phyloP scores from a whole-genome alignment of 2,797 vertebrate species.

The Nothura maculosa region DNA sequence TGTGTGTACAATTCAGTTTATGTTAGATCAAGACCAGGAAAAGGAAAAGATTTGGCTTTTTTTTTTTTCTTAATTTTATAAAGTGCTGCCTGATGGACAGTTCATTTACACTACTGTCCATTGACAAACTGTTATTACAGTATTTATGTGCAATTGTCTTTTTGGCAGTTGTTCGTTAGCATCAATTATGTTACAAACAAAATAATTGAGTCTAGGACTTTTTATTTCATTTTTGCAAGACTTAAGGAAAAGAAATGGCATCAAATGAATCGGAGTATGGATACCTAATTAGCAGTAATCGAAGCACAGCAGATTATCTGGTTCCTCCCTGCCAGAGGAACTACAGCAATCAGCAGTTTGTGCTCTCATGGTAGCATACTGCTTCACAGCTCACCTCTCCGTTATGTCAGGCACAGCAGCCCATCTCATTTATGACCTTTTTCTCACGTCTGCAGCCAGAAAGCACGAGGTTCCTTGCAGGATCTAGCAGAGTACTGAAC shows the following conservation, averaged over 20 bases:
- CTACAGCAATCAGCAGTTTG: neutral
- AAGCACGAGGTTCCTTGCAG: neutral
- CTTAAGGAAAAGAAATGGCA: slow-evolving; percentile 18
- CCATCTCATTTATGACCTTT: neutral
- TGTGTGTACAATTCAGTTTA: neutral
- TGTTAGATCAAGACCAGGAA: neutral
- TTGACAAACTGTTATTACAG: slow-evolving; percentile 5
- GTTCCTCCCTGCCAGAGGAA: neutral
- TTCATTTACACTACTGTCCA: slow-evolving; percentile 8
- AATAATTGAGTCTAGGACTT: slow-evolving; percentile 32
- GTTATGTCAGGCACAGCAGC: neutral
- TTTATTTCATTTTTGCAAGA: slow-evolving; percentile 3
- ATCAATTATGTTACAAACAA: slow-evolving; percentile 14
- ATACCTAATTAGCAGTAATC: neutral
- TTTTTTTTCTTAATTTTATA: slow-evolving; percentile 9
- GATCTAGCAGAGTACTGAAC: neutral
- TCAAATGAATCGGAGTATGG: slow-evolving; percentile 6
- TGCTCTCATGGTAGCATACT: neutral
- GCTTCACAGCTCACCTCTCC: neutral
- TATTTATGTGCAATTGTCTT: slow-evolving; percentile 27
- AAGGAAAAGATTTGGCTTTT: neutral
- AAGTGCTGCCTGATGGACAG: neutral
- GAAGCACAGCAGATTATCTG: neutral
- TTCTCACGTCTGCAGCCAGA: neutral
- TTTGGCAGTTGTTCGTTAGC: slow-evolving; percentile 49